Evolutionary conservation across 1,140 invertebrate genomes (phyloP), one percentile per base, ranked within the genome.

Genomic region (Psix sp.): DNA sequence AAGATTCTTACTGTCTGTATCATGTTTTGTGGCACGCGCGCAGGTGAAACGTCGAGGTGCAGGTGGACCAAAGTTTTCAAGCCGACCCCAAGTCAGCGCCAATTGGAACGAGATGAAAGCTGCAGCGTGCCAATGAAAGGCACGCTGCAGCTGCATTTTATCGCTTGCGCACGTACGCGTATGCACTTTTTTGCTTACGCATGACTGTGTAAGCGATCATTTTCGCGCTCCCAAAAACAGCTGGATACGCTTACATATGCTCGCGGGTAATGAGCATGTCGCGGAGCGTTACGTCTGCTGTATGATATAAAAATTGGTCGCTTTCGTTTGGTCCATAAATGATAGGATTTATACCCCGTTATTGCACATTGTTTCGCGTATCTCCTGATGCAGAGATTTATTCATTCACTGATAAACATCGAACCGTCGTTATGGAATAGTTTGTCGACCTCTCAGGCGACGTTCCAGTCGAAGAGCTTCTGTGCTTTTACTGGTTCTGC

Each of bases 1-100:
- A n/a, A n/a, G n/a, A n/a, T n/a, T n/a, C n/a, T n/a, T n/a, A n/a
- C n/a, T n/a, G n/a, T n/a, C n/a, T n/a, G n/a, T n/a, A n/a, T 21
- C 16, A 26, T 57, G 67, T 74, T 79, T 39, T 40, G 40, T 46
- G 56, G 54, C 77, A 77, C 76, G 74, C 62, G 77, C 77, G 84
- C 84, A 85, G 84, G 84, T 85, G 84, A 84, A 74, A 82, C 78
- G 72, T 36, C 45, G 48, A 24, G 54, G 75, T 63, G 83, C 82
- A 84, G 83, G 83, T 84, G 84, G 78, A 82, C 78, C 77, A 77
- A 56, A 52, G 76, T 80, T 82, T 76, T 24, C 20, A 35, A 31
- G 67, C 63, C 52, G 66, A 59, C 43, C 65, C 65, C 62, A 57
- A 70, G 60, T 60, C 78, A 75, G 76, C 70, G 71, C 70, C 76